Base-by-base conservation (phyloP, 2,888 invertebrate species). In the Scaptomyza caliginosa region DNA sequence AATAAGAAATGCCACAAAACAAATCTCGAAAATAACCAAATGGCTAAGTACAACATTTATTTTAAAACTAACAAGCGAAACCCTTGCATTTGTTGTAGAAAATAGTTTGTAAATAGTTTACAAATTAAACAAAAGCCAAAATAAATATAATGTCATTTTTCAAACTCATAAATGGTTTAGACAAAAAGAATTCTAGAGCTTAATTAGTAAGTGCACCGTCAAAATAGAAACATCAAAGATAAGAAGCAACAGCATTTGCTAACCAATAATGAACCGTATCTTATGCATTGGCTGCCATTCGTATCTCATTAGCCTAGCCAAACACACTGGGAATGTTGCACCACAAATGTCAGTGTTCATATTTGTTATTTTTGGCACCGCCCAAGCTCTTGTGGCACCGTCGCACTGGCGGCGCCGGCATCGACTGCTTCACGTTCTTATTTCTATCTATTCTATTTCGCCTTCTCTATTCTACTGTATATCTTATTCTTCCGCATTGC, bases 301-400 rank as follows among this genome's bases (percentile, higher is more conserved):
- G 75, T 62, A 70, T 74, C 48, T 81, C 78, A 77, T 70, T 77
- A 77, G 60, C 57, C 66, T 48, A 46, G 38, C 58, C 62, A 66
- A 50, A 51, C 48, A 67, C 46, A 38, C 59, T 69, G 36, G 6
- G 46, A 73, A 63, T 45, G 79, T 51, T 49, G 79, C 57, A 43
- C 60, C 60, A 34, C 58, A 58, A 54, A 70, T 65, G 70, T 65
- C 64, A 36, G 65, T 49, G 30, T 23, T 65, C 42, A 72, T 72
- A 59, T 56, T 74, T 57, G 69, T 65, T 65, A 50, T 59, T 69
- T 54, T 68, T 64, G 54, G 64, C 64, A 64, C 34, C 52, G 34
- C 54, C 54, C 45, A 43, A 62, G 23, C 59, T 54, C 38, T 60
- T 32, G 39, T 67, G 49, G 51, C 55, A 45, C 21, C 46, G n/a